These are phyloP conservation scores for Pycnonotus jocosus DNA, from an alignment of 2,113 vertebrate species.

Conservation along the genomic window DNA sequence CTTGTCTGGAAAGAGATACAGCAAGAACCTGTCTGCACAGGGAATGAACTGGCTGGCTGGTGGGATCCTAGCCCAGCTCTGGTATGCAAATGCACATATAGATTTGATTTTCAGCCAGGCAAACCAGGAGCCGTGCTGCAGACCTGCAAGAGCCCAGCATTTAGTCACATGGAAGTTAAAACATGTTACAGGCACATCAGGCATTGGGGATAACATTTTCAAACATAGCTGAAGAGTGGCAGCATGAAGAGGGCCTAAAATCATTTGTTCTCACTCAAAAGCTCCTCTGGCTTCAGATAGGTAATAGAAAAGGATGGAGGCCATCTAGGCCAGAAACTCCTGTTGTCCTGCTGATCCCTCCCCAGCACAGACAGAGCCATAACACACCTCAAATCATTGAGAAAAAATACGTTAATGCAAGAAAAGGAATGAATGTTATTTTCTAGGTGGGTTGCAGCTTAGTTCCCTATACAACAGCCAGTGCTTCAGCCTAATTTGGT, in stretches of 20 bases:
- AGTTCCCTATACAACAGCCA: not conserved
- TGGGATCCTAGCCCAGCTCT: not conserved
- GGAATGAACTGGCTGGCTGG: not conserved
- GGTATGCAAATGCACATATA: not conserved
- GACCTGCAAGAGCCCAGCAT: not conserved
- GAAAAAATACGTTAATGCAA: not conserved
- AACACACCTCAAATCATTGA: fast-evolving
- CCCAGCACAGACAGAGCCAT: not conserved
- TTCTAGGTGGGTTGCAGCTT: not conserved
- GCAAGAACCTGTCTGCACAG: not conserved
- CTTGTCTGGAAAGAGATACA: slow-evolving; percentile 25
- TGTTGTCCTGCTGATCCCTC: not conserved
- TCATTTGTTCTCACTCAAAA: not conserved
- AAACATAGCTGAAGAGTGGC: not conserved
- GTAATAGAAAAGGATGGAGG: not conserved
- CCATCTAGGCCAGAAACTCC: not conserved
- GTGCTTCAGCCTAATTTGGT: not conserved
- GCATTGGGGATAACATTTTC: not conserved
- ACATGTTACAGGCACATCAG: not conserved
- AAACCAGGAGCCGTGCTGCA: not conserved
- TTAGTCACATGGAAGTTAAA: not conserved
- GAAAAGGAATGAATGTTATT: not conserved
- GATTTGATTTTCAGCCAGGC: slow-evolving; percentile 25
- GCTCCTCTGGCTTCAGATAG: not conserved
- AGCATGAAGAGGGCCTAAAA: not conserved